Evolutionary conservation across 2,797 vertebrate genomes (phyloP), one percentile per base, ranked within the genome.

Genomic region (Eutrigla gurnardus): DNA sequence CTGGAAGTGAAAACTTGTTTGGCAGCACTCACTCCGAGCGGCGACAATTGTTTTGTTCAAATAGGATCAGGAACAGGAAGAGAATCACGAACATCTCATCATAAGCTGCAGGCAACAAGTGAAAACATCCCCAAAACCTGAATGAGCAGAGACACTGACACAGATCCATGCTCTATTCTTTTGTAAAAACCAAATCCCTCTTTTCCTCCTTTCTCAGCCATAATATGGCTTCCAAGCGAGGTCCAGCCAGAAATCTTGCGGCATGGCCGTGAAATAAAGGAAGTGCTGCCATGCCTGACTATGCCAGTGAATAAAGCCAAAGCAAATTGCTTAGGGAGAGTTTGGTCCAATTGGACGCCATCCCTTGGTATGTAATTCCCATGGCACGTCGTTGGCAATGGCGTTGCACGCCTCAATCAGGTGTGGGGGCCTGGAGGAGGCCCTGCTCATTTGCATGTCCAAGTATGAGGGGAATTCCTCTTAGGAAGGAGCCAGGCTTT

Each of bases 361-460:
- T 93, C 93, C 92, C 94, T 93, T 88, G 89, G 91, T 92, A 90
- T 94, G 91, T 93, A 94, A 95, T 94, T 93, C 94, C 93, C 93
- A 82, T 84, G 92, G 90, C 89, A 75, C 74, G 78, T 85, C 78
- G 81, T 86, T 95, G 94, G 94, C 94, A 95, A 89, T 89, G 87
- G 89, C 72, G 82, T 83, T 70, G 85, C 90, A 91, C 40, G 89
- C 91, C 93, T 94, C 93, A 93, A 93, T 95, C 94, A 94, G 93
- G 93, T 94, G 91, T 90, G 84, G 88, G 91, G 90, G 90, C 88
- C 92, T 88, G 88, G 84, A 91, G 90, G 91, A 91, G 89, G 84
- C 87, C 83, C 71, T 63, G 73, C 89, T 94, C 90, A 93, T 94
- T 94, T 93, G 89, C 93, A 95, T 95, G 91, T 92, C 93, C 91